Evolutionary conservation across 1,140 invertebrate species (phyloP), one percentile per base, ranked within the genome.

Genomic region (Caerostris extrusa): DNA sequence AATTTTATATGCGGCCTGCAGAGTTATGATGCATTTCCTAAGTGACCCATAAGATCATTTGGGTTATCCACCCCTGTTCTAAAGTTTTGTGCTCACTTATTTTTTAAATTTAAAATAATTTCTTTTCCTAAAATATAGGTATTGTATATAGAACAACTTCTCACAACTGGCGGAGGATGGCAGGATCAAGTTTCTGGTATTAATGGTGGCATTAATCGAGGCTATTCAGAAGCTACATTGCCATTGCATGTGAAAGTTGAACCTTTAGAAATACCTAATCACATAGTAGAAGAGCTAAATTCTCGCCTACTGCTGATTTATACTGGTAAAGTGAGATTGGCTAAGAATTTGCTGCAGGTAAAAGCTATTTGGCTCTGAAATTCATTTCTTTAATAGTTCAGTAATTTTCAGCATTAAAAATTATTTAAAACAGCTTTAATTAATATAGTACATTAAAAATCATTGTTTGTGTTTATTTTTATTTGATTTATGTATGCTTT

Each of bases 141-240:
- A 3, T 95, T 97, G 12, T 95, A 96, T 93, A 94, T 97, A 57
- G 97, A 97, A 90, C 96, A 97, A 95, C 94, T 97, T 95, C 95
- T 97, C 91, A 97, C 97, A 7, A 97, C 97, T 56, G 96, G 96
- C 55, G 97, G 97, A 53, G 97, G 97, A 3, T 97, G 97, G 97
- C 97, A 97, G 95, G 97, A 97, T 94, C 96, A 97, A 95, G 96
- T 97, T 7, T 96, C 96, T 64, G 96, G 96, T 1, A 95, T 97
- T 3, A 95, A 95, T 60, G 96, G 96, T n/a, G 96, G 96, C 12
- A 95, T 96, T 34, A 96, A 96, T 61, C 93, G 96, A 55, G 96
- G 96, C n/a, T 94, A 95, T 57, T 96, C 96, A 10, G 95, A 95
- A 87, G 95, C 95, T 55, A 86, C 95, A 88, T 95, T 96, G 7